Base-by-base conservation (phyloP, 2,888 invertebrate species). In the Athalia cordata region DNA sequence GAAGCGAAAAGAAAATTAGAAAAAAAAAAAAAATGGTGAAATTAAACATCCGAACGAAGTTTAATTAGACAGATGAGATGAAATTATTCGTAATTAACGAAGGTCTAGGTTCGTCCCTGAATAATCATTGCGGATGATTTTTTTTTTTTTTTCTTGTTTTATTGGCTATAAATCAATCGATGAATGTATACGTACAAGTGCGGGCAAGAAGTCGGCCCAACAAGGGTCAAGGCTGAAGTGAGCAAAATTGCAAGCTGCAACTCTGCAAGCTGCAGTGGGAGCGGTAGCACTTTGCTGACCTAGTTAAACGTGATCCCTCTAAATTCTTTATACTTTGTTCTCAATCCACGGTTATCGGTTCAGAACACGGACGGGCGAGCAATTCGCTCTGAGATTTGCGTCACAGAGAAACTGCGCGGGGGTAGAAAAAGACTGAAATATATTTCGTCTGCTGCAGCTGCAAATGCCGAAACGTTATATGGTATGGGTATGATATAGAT, bases 251-350 rank as follows among this genome's bases (percentile, higher is more conserved):
- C 59, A 72, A 59, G 29, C 47, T 11, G 6, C 49, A 49, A 64
- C n/a, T 55, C 43, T 64, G 64, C 64, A 64, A 64, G 64, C 52
- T 68, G 68, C 68, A 52, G 72, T 59, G 52, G 70, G 57, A 59
- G 47, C 72, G 45, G 45, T 13, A 72, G 57, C 47, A 72, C 72
- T 72, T 72, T 59, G 59, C 43, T 72, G 72, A 72, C 72, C 72
- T 43, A 72, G 72, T 72, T 72, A 13, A 72, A 72, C 72, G 59
- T 8, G 47, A 72, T 72, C 72, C 57, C 59, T 47, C 72, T 57
- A 49, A 72, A 72, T 72, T 72, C 57, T 57, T 59, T 13, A n/a
- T 72, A 72, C 57, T 72, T 72, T 72, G 72, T 72, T 72, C 72
- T 72, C 43, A 72, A 72, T 72, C 72, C 72, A 59, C 47, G 57